Conservation (phyloP, 2,797 vertebrate species). For the Anableps anableps region DNA sequence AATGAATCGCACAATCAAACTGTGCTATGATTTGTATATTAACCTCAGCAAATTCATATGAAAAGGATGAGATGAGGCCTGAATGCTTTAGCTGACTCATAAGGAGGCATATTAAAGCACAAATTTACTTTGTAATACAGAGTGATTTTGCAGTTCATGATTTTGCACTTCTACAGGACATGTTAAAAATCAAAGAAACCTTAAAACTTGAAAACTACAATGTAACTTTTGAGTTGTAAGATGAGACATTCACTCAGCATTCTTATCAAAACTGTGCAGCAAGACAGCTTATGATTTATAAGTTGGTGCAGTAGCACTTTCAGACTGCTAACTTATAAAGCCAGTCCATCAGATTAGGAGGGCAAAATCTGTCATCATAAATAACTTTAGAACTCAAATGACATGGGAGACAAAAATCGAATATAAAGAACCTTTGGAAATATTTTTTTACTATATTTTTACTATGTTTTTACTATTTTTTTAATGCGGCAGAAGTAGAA, state of each 20-base stretch:
- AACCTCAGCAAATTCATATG: background rate
- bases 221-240: background rate
- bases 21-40: background rate
- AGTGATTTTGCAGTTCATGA: background rate
- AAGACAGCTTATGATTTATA: constrained; percentile 5
- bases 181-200: background rate
- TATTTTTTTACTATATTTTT: constrained; percentile 3
- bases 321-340: constrained; percentile 12
- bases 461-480: constrained; percentile 4
- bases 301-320: background rate
- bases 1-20: background rate
- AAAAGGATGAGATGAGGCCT: background rate
- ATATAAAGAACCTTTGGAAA: background rate
- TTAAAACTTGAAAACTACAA: background rate
- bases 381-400: background rate
- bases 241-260: background rate
- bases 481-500: constrained; percentile 3
- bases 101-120: background rate
- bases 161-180: background rate
- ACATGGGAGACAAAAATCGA: background rate
- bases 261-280: constrained; percentile 1
- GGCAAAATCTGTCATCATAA: background rate
- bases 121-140: background rate
- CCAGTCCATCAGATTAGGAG: constrained; percentile 6
- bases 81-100: background rate